Percentiles rank a stretch among this genome's conserved stretches.
Evolutionary conservation across 2,888 invertebrate genomes (phyloP).

Genomic region (Diaphora mendica): DNA sequence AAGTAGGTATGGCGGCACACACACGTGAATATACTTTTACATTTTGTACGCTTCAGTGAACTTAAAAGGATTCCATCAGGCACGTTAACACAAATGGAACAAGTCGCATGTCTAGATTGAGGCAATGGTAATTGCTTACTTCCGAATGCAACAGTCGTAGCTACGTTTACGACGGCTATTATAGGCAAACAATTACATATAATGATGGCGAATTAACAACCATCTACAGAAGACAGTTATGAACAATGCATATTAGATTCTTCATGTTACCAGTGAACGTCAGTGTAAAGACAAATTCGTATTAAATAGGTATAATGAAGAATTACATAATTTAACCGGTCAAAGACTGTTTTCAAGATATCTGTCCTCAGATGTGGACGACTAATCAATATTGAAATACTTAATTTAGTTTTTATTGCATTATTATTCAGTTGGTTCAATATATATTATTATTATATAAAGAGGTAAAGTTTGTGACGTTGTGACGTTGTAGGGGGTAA

Average conservation of each 20-base stretch:
- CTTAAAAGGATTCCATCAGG: constrained; percentile 26
- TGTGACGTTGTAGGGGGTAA: too few species aligned
- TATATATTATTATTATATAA: too few species aligned
- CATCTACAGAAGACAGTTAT: background rate
- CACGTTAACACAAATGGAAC: background rate
- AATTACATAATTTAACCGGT: constrained; percentile 1
- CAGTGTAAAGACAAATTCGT: background rate
- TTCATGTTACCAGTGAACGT: constrained; percentile 10
- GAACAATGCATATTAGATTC: background rate
- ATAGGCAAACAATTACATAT: background rate
- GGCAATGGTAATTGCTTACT: constrained; percentile 2
- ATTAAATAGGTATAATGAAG: background rate
- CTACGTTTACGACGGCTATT: background rate
- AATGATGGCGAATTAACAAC: background rate
- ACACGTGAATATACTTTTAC: constrained; percentile 17
- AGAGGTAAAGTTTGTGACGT: too few species aligned
- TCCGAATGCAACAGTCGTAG: background rate
- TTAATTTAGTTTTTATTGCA: background rate
- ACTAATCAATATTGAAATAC: constrained; percentile 4
- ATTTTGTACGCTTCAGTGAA: constrained; percentile 19
- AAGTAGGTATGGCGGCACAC: background rate
- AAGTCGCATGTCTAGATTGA: constrained; percentile 6
- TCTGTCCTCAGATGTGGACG: background rate
- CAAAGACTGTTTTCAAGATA: constrained; percentile 10
- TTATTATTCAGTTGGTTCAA: too few species aligned